phyloP scores from a whole-genome alignment of 2,888 invertebrate species.

The Aporophyla lueneburgensis region DNA sequence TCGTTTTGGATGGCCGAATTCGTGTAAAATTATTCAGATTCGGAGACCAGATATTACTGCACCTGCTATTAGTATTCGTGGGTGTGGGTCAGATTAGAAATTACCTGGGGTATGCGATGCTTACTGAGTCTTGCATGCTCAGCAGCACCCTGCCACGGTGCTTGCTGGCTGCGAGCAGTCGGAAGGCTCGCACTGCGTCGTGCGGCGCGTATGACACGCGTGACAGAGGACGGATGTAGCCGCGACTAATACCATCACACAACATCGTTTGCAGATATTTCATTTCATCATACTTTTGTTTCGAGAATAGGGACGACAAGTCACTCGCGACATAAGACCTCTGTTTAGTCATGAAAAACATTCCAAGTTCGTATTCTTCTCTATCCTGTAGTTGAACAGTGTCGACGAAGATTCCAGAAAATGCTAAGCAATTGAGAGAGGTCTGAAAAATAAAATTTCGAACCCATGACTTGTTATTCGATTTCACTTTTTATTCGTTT shows the following conservation, averaged over 20 bases:
- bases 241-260: conserved; percentile 40
- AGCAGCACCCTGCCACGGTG: conserved; percentile 81
- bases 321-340: conserved; percentile 67
- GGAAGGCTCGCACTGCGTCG: conserved; percentile 75
- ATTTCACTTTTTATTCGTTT: neutral
- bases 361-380: conserved; percentile 70
- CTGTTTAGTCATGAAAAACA: conserved; percentile 62
- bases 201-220: conserved; percentile 73
- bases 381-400: conserved; percentile 61
- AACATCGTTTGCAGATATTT: too few species aligned
- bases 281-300: too few species aligned
- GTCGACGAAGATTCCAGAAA: conserved; percentile 68
- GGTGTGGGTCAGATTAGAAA: neutral
- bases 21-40: too few species aligned
- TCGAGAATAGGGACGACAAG: conserved; percentile 65
- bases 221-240: conserved; percentile 79
- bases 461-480: neutral
- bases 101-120: conserved; percentile 12
- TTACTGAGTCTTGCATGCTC: conserved; percentile 56
- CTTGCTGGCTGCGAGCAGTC: conserved; percentile 73
- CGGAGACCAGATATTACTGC: too few species aligned
- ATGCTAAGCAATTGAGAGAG: conserved; percentile 51
- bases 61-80: too few species aligned
- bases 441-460: conserved; percentile 35
- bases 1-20: too few species aligned